Evolutionary conservation across 2,888 invertebrate genomes (phyloP).

Genomic region (Drosophila meridionalis): DNA sequence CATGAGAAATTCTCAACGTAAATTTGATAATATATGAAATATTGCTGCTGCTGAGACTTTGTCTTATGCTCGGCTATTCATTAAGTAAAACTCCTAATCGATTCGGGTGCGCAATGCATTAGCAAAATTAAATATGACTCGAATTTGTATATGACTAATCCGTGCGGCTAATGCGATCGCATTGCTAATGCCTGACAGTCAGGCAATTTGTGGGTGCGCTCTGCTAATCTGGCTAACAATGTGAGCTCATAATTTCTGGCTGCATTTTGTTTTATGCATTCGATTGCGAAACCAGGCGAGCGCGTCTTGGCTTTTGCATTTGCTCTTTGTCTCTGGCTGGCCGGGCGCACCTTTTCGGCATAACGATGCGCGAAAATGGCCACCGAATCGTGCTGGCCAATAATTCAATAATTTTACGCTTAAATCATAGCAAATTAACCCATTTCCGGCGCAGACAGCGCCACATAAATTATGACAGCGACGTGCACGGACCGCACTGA

Average conservation of each 20-base stretch:
- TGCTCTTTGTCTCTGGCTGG: background rate
- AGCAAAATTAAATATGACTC: constrained; percentile 48
- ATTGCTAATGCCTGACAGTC: constrained; percentile 46
- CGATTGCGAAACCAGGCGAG: background rate
- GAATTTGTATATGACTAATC: constrained; percentile 9
- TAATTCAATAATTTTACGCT: constrained; percentile 83
- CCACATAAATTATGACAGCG: constrained; percentile 77
- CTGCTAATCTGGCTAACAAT: constrained; percentile 9
- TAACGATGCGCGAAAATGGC: constrained; percentile 58
- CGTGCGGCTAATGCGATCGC: constrained; percentile 15
- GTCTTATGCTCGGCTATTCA: background rate
- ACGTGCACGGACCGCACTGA: constrained; percentile 42
- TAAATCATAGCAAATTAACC: constrained; percentile 82
- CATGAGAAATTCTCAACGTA: constrained; percentile 19
- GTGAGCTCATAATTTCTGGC: constrained; percentile 28
- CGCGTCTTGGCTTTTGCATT: constrained; percentile 1
- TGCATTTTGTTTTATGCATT: constrained; percentile 71
- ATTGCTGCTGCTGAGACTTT: background rate
- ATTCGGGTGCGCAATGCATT: constrained; percentile 34
- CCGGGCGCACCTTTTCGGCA: constrained; percentile 57
- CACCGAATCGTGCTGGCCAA: constrained; percentile 68
- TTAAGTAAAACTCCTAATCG: constrained; percentile 7
- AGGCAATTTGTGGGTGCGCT: constrained; percentile 59
- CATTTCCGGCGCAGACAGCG: constrained; percentile 81
- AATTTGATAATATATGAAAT: constrained; percentile 35